These are phyloP conservation scores for Myotis brandtii DNA, from an alignment of 2,113 vertebrate genomes.

Conservation along the genomic window DNA sequence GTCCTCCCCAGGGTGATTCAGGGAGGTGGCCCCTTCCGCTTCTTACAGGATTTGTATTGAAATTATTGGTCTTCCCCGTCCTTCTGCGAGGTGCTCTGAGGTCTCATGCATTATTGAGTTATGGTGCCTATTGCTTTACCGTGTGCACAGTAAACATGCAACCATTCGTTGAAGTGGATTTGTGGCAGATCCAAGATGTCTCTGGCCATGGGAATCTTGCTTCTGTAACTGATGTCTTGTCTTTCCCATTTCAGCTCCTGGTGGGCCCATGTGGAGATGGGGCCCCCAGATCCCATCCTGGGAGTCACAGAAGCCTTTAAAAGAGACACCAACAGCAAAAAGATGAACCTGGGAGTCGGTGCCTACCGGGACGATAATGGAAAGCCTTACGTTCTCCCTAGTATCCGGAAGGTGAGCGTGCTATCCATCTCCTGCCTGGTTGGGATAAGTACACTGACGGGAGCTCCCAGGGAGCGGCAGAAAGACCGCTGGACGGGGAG, in stretches of 20 bases:
- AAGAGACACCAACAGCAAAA: slow-evolving; percentile 94
- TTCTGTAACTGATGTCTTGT: not conserved
- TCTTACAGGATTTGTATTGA: not conserved
- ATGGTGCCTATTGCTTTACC: not conserved
- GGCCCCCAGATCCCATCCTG: slow-evolving; percentile 96
- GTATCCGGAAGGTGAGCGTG: slow-evolving; percentile 93
- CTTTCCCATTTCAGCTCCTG: slow-evolving; percentile 90
- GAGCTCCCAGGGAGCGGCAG: not conserved
- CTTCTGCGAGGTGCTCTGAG: not conserved
- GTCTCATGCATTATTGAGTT: not conserved
- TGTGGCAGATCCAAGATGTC: not conserved
- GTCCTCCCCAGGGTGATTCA: not conserved
- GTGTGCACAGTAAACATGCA: not conserved
- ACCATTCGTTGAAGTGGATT: not conserved
- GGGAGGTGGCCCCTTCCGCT: not conserved
- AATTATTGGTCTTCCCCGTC: not conserved
- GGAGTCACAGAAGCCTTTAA: slow-evolving; percentile 97
- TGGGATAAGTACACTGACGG: not conserved
- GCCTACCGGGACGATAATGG: slow-evolving; percentile 96
- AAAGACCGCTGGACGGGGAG: not conserved
- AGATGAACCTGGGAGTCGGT: slow-evolving; percentile 98
- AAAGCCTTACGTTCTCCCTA: slow-evolving; percentile 94
- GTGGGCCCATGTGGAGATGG: slow-evolving; percentile 97
- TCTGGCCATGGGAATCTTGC: not conserved
- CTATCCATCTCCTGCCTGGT: not conserved